A percentile compares a stretch with the other conserved stretches of the same genome.
Conservation (phyloP, 2,797 vertebrate genomes). For the Mionectes olivaceus region DNA sequence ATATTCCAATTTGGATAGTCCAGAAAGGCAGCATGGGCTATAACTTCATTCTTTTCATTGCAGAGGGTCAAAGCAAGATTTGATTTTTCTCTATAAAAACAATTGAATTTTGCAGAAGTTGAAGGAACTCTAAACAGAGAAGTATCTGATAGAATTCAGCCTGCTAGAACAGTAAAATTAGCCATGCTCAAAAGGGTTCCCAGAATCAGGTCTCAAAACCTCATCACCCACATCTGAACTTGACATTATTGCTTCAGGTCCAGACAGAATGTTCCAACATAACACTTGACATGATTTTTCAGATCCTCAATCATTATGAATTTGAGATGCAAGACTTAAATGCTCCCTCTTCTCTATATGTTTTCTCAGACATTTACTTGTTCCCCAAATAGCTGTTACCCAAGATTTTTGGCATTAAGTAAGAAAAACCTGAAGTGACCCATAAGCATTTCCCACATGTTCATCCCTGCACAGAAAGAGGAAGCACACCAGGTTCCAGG, state of each 20-base stretch:
- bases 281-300: neutral
- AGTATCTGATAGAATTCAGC: neutral
- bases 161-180: neutral
- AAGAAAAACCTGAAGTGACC: accelerated
- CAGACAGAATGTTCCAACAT: neutral
- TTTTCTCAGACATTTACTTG: neutral
- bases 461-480: neutral
- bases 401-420: neutral
- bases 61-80: constrained; percentile 90
- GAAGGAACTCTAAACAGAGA: neutral
- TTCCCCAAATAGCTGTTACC: neutral
- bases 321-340: neutral
- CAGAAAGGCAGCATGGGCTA: constrained; percentile 89
- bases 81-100: constrained; percentile 87
- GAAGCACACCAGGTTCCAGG: neutral
- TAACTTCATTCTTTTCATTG: constrained; percentile 75
- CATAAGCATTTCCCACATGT: neutral
- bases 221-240: neutral
- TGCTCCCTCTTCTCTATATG: neutral
- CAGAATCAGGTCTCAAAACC: neutral
- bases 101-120: neutral
- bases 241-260: neutral
- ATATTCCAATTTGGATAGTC: constrained; percentile 87
- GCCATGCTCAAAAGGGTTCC: neutral
- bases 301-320: neutral